Base-by-base conservation (phyloP, 2,113 vertebrate genomes). In the Xiphias gladius region DNA sequence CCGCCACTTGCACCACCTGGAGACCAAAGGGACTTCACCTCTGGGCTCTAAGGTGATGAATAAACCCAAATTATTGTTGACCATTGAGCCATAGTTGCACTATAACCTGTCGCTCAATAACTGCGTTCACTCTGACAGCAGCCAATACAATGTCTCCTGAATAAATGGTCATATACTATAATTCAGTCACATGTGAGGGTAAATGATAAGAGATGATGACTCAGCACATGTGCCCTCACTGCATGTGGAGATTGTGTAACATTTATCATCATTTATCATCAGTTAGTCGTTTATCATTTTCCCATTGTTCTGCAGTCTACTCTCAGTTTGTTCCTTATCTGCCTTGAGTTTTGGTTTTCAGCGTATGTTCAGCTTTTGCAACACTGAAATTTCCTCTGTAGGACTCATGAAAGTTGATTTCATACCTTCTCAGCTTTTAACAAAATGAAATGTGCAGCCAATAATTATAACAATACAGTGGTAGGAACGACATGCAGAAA, bases 1-100 rank as follows among this genome's bases (percentile, higher is more conserved):
- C 52, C 4, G 52, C 85, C 91, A 92, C 87, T 88, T 91, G 76
- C 77, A 73, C 75, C 83, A 89, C 90, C 84, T 92, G 91, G 48
- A 87, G 68, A 74, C 75, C 79, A 69, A 52, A 61, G 72, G 59
- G 66, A 83, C 78, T 55, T 86, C 58, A 76, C 85, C 43, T 35
- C 26, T 59, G 76, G 73, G 50, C 86, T 80, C 72, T 8, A 41
- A 39, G 43, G 12, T 66, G 85, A 85, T 61, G 6, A 80, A 83
- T 80, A 73, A 90, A 88, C 58, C 68, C 50, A 84, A 54, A 89
- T 76, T 59, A 76, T 80, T 82, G 76, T 76, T 82, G 66, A 89
- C 43, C 78, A 85, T 73, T 82, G 62, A 88, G 83, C 67, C 71
- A 74, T 55, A 76, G 74, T 64, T 81, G 83, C 70, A 86, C 85